Conservation (phyloP, 2,888 invertebrate species). For the Plagiodera versicolora region DNA sequence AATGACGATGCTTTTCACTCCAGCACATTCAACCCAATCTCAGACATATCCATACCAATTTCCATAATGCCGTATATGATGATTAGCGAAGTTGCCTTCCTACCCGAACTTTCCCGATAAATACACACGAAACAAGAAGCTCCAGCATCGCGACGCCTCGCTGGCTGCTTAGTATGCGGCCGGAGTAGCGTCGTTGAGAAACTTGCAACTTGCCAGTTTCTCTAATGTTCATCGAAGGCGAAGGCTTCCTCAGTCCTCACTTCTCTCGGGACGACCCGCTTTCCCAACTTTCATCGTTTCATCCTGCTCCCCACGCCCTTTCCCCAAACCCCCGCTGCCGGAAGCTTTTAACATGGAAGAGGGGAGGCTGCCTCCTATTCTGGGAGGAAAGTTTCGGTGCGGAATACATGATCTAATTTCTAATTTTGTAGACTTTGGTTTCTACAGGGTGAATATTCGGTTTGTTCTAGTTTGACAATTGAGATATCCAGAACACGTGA, state of each 20-base stretch:
- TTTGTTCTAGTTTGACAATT: no score
- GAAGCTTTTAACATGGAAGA: background rate
- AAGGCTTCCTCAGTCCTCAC: slow-evolving; percentile 41
- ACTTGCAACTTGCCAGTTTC: slow-evolving; percentile 50
- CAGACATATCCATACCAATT: background rate
- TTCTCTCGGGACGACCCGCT: slow-evolving; percentile 45
- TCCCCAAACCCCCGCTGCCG: background rate
- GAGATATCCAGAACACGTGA: no score
- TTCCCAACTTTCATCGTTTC: slow-evolving; percentile 46
- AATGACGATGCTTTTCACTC: no score
- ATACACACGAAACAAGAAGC: background rate
- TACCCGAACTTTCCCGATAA: slow-evolving; percentile 3
- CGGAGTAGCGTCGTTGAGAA: slow-evolving; percentile 43
- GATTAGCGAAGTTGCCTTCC: slow-evolving; percentile 12
- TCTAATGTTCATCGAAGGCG: slow-evolving; percentile 49
- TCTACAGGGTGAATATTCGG: no score
- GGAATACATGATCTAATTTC: no score
- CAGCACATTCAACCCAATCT: no score
- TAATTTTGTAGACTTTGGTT: no score
- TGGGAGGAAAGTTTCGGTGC: no score
- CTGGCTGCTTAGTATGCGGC: slow-evolving; percentile 48
- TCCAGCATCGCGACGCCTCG: background rate
- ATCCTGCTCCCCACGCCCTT: slow-evolving; percentile 13
- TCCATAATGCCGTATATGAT: background rate
- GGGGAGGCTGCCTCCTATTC: no score